Percentiles rank a stretch among this genome's conserved stretches.
These are phyloP conservation scores for Lagocephalus sceleratus DNA, from an alignment of 2,797 vertebrate genomes.

Conservation along the genomic window DNA sequence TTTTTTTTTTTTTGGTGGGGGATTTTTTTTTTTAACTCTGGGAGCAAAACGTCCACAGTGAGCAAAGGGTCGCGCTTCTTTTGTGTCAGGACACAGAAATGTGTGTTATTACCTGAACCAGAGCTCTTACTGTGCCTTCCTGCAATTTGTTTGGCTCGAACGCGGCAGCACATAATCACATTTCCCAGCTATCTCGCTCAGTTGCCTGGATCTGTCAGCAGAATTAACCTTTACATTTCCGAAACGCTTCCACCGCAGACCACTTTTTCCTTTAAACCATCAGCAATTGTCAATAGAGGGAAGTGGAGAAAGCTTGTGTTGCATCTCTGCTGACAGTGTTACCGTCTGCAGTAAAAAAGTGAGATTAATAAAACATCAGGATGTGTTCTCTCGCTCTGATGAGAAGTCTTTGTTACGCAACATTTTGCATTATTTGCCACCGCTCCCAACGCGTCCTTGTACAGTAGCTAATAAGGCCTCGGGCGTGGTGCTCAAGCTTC, in stretches of 20 bases:
- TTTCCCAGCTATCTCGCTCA: conserved; percentile 6
- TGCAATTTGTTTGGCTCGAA: conserved; percentile 19
- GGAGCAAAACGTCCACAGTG: neutral
- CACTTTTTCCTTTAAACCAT: neutral
- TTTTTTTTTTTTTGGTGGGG: too few species aligned
- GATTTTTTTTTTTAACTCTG: too few species aligned
- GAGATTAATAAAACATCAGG: conserved; percentile 50
- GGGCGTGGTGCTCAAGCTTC: conserved; percentile 32
- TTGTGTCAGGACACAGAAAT: conserved; percentile 3
- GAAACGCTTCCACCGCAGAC: neutral
- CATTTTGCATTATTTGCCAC: conserved; percentile 35
- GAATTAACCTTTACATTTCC: conserved; percentile 19
- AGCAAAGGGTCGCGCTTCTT: neutral
- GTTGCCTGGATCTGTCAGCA: neutral
- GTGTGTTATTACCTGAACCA: conserved; percentile 16
- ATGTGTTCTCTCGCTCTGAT: conserved; percentile 18
- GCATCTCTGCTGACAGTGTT: neutral
- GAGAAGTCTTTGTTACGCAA: conserved; percentile 38
- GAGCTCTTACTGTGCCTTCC: conserved; percentile 2
- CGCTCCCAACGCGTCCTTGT: conserved; percentile 29
- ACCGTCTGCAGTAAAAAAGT: neutral
- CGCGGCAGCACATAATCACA: conserved; percentile 25
- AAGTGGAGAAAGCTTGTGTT: neutral
- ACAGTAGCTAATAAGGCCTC: conserved; percentile 40
- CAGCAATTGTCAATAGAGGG: neutral